Evolutionary conservation across 1,140 invertebrate genomes (phyloP).

Genomic region (Pteromalus puparum): DNA sequence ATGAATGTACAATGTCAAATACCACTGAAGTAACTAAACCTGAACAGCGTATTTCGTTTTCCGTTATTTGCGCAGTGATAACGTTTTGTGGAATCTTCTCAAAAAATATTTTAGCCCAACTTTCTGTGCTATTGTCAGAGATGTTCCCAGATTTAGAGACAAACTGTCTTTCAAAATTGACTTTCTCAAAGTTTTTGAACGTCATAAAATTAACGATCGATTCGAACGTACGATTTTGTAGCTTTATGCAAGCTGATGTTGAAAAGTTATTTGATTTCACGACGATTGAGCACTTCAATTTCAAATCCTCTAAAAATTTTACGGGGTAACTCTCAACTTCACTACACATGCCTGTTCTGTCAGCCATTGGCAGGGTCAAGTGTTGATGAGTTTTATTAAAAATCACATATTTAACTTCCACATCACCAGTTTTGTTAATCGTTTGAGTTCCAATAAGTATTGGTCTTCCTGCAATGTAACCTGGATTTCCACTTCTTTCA

Average conservation of each 20-base stretch:
- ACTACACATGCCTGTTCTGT: constrained; percentile 69
- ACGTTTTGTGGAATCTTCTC: constrained; percentile 64
- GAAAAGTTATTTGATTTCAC: constrained; percentile 67
- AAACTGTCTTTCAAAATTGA: constrained; percentile 66
- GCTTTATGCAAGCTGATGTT: constrained; percentile 67
- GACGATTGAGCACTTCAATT: constrained; percentile 69
- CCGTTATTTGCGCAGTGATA: constrained; percentile 58
- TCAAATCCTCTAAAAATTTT: constrained; percentile 75
- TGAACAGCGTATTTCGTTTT: constrained; percentile 68
- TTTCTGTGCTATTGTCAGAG: constrained; percentile 66
- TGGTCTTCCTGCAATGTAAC: constrained; percentile 80
- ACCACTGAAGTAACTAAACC: constrained; percentile 73
- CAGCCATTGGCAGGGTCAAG: constrained; percentile 70
- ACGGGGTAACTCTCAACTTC: constrained; percentile 66
- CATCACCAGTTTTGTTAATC: constrained; percentile 58
- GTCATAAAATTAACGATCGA: constrained; percentile 56
- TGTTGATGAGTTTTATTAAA: constrained; percentile 68
- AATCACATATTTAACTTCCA: constrained; percentile 57
- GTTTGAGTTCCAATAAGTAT: constrained; percentile 76
- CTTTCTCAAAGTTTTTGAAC: constrained; percentile 62
- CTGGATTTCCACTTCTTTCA: constrained; percentile 82
- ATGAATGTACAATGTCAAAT: constrained; percentile 74
- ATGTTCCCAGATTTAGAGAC: constrained; percentile 80
- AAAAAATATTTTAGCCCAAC: constrained; percentile 77
- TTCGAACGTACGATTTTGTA: constrained; percentile 73